Evolutionary conservation across 2,797 vertebrate species (phyloP).

Genomic region (Eupleurogrammus muticus): DNA sequence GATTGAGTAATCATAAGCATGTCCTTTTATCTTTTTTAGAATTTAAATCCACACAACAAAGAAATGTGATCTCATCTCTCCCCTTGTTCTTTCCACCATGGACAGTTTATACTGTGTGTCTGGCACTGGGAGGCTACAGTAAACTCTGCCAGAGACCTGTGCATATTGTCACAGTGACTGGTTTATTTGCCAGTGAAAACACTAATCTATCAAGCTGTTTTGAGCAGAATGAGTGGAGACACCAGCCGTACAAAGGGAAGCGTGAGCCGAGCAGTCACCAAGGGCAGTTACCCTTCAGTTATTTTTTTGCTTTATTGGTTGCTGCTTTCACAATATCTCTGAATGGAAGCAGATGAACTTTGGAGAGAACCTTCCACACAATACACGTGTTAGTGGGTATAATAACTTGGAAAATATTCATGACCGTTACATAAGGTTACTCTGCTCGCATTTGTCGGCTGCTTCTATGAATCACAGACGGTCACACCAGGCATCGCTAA

Average conservation of each 20-base stretch:
- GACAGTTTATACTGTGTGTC: constrained; percentile 7
- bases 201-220: constrained; percentile 25
- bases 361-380: constrained; percentile 11
- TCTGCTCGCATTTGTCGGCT: neutral
- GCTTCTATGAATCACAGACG: constrained; percentile 8
- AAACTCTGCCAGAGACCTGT: constrained; percentile 8
- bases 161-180: constrained; percentile 14
- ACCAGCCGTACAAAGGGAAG: neutral
- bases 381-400: neutral
- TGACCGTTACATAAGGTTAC: constrained; percentile 1
- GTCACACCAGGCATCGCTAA: constrained; percentile 9
- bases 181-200: constrained; percentile 22
- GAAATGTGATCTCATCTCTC: neutral
- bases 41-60: neutral
- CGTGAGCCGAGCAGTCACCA: constrained; percentile 15
- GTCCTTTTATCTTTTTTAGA: too few relatives aligned
- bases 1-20: too few relatives aligned
- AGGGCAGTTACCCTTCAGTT: constrained; percentile 9
- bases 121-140: constrained; percentile 14
- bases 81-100: neutral
- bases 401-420: constrained; percentile 1
- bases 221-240: constrained; percentile 21
- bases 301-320: constrained; percentile 15
- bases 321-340: constrained; percentile 16
- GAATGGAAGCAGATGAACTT: constrained; percentile 22